Evolutionary conservation across 2,888 invertebrate genomes (phyloP).

Genomic region (Rhagonycha lutea): DNA sequence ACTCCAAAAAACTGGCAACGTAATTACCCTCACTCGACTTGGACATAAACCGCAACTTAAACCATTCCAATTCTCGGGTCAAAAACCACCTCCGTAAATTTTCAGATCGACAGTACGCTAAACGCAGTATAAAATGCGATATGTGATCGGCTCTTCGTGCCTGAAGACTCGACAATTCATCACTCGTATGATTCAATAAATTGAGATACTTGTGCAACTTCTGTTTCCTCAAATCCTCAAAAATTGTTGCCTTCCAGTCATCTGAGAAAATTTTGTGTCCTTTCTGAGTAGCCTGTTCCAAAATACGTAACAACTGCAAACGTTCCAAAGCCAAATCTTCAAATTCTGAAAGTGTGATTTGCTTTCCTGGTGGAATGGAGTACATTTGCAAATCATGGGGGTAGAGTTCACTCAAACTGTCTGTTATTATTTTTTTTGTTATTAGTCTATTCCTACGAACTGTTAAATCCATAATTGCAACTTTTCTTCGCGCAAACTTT

Average conservation of each 20-base stretch:
- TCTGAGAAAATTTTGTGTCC: conserved; percentile 66
- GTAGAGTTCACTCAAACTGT: conserved; percentile 61
- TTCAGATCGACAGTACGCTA: conserved; percentile 88
- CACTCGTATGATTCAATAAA: conserved; percentile 62
- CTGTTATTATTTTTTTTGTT: conserved; percentile 33
- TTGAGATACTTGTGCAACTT: conserved; percentile 68
- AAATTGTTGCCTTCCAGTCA: conserved; percentile 69
- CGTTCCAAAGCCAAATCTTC: conserved; percentile 86
- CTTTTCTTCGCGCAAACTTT: neutral
- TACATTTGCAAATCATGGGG: conserved; percentile 82
- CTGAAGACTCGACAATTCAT: conserved; percentile 66
- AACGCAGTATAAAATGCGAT: conserved; percentile 89
- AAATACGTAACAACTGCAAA: conserved; percentile 74
- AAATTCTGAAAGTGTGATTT: conserved; percentile 81
- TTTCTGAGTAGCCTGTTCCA: conserved; percentile 74
- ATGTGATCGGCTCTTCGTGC: conserved; percentile 80
- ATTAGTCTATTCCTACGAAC: conserved; percentile 1
- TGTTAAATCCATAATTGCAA: neutral
- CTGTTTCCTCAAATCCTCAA: conserved; percentile 68
- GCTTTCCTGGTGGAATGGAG: conserved; percentile 71
- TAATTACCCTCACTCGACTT: conserved; percentile 59
- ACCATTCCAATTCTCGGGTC: conserved; percentile 85
- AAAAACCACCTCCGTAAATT: conserved; percentile 89
- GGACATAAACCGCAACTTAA: conserved; percentile 76
- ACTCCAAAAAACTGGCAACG: conserved; percentile 67